Evolutionary conservation across 1,140 invertebrate genomes (phyloP), one percentile per base, ranked within the genome.

Genomic region (Scaptomyza pallida): DNA sequence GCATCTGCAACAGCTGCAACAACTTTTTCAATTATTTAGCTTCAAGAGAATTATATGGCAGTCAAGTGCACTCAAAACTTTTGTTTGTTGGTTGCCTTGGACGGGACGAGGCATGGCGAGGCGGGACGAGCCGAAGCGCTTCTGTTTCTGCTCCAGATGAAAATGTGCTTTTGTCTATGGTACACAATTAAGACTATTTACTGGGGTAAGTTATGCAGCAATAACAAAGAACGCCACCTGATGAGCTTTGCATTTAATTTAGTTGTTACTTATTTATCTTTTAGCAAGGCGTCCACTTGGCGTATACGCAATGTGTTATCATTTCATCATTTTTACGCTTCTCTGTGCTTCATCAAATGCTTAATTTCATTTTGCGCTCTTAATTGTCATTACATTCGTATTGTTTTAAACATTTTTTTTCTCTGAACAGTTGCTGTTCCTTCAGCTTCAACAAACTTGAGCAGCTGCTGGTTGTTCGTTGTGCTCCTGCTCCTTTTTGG

Each of bases 11-110:
- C 54, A 76, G 67, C 52, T 54, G 45, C 57, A 63, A 67, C 57
- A 85, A 85, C 81, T 86, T 85, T 86, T 81, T 74, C 78, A 86
- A 85, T 85, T 86, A 55, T 43, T 43, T 43, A 86, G 71, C 74
- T 80, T 63, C 48, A 69, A 86, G 73, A 86, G 68, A 85, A 86
- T 86, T 85, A 76, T 76, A 80, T 81, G 69, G 56, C 61, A 74
- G 75, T 81, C 68, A 65, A 86, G 72, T 65, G 68, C 65, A 64
- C 52, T 86, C 19, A 48, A 76, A 85, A 81, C 72, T 85, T 86
- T 81, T 75, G 63, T 64, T 65, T 65, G 67, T 63, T 59, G 26
- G 26, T 30, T 30, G 26, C 40, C 60, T 63, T 61, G 72, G 52
- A 26, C 37, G 40, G 37, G n/a, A n/a, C n/a, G n/a, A n/a, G n/a